Base-by-base conservation (phyloP, 2,797 vertebrate genomes). In the Pachyuromys duprasi region DNA sequence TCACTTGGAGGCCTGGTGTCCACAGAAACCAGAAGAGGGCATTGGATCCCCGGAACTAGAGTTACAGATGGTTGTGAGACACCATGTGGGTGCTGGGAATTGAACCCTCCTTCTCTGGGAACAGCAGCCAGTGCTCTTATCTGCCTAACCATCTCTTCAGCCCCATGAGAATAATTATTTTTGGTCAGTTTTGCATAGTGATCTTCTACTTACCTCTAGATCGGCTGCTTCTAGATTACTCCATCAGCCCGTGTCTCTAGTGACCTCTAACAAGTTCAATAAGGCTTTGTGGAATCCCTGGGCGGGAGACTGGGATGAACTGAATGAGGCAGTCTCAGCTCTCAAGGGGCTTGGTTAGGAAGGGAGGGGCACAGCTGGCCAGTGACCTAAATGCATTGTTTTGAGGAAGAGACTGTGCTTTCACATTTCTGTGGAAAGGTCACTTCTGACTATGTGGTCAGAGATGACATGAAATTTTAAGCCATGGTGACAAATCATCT, bases 401-500 rank as follows among this genome's bases (percentile, higher is more conserved):
- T 49, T 74, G 4, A 42, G 49, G 24, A n/a, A 17, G 45, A 83
- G 89, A 89, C 55, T 93, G 17, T 87, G 33, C 55, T 82, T 84
- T 67, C 11, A 86, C 7, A 12, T 45, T 89, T 93, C 78, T 94
- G 78, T 82, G 49, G 75, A 93, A 88, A 95, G 42, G 62, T 95
- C 65, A 89, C 70, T 87, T 96, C 65, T 81, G 80, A 74, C 91
- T 28, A 17, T 8, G 76, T 33, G 26, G 69, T 63, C 81, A 82
- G 83, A 81, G 80, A 81, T 57, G 65, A 91, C 62, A 31, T 87
- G 60, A 81, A 79, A 18, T 80, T 70, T 70, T 89, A 90, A 72
- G 45, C 5, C 20, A 76, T 76, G 53, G 2, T 90, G 82, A 65
- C 8, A 74, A 28, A 36, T 90, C 90, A 89, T 90, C 60, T 60